These are phyloP conservation scores for Dipodomys stephensi DNA, from an alignment of 2,113 vertebrate genomes.

Conservation along the genomic window DNA sequence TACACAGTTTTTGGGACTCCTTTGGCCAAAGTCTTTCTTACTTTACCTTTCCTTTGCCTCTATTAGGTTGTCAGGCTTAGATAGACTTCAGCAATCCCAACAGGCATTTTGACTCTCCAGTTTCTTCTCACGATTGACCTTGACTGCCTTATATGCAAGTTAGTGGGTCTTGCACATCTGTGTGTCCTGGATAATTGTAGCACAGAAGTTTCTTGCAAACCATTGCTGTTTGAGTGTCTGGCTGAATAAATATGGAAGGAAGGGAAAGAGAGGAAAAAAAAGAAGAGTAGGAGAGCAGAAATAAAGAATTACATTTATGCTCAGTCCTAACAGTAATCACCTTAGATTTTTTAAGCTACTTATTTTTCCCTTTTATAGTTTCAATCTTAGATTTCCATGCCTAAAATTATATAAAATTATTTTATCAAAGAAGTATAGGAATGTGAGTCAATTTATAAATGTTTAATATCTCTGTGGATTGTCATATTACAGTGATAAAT, in stretches of 20 bases:
- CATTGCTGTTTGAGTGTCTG: not conserved
- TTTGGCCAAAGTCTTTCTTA: not conserved
- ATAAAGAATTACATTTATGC: not conserved
- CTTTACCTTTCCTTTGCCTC: not conserved
- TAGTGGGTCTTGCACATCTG: not conserved
- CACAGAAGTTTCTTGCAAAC: not conserved
- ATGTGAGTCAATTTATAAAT: not conserved
- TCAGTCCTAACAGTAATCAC: not conserved
- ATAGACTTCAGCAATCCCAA: accelerated
- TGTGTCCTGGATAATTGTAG: not conserved
- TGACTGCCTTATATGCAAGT: not conserved
- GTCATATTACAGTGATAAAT: not conserved
- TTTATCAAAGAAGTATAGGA: not conserved
- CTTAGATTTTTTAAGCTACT: not conserved
- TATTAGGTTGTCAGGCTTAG: not conserved
- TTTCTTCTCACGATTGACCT: not conserved
- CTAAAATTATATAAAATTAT: not conserved
- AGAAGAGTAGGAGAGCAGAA: not conserved
- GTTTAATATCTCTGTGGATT: not conserved
- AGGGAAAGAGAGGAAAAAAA: not conserved
- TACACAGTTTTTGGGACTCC: not conserved
- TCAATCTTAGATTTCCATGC: not conserved
- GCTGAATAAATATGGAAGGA: not conserved
- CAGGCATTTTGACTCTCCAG: accelerated
- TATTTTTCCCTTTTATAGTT: not conserved